Conservation (phyloP, 2,888 invertebrate species). For the Sinopyrophorus schimmeli region DNA sequence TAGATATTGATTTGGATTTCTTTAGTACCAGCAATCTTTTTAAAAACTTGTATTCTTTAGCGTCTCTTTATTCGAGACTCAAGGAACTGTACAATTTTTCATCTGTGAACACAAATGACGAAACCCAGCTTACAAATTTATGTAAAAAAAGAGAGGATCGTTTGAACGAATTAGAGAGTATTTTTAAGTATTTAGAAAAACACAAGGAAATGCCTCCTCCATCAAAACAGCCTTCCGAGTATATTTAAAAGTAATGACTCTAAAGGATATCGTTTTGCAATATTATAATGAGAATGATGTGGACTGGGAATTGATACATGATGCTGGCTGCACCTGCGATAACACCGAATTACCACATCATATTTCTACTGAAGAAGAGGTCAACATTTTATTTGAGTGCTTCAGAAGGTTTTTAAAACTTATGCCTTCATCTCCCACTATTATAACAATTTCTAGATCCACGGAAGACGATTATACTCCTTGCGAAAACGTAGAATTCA, state of each 20-base stretch:
- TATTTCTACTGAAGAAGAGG: constrained; percentile 70
- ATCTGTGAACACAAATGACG: constrained; percentile 56
- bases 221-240: constrained; percentile 43
- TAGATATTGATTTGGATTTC: constrained; percentile 85
- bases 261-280: constrained; percentile 59
- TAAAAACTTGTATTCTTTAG: constrained; percentile 67
- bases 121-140: constrained; percentile 21
- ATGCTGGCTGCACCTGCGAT: constrained; percentile 88
- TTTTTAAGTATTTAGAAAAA: constrained; percentile 69
- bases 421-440: constrained; percentile 66
- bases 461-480: constrained; percentile 91
- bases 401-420: constrained; percentile 63
- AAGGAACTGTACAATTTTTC: constrained; percentile 69
- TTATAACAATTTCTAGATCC: constrained; percentile 82
- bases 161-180: constrained; percentile 65
- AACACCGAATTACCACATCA: constrained; percentile 85
- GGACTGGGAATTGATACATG: constrained; percentile 80
- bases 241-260: constrained; percentile 50
- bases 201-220: constrained; percentile 59
- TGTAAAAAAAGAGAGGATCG: constrained; percentile 63
- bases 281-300: constrained; percentile 66
- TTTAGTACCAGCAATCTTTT: constrained; percentile 93
- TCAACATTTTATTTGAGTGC: constrained; percentile 64
- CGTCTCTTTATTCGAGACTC: constrained; percentile 69
- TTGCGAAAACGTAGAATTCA: constrained; percentile 75